Evolutionary conservation across 2,888 invertebrate genomes (phyloP), one percentile per base, ranked within the genome.

Genomic region (Deladenus siricidicola): DNA sequence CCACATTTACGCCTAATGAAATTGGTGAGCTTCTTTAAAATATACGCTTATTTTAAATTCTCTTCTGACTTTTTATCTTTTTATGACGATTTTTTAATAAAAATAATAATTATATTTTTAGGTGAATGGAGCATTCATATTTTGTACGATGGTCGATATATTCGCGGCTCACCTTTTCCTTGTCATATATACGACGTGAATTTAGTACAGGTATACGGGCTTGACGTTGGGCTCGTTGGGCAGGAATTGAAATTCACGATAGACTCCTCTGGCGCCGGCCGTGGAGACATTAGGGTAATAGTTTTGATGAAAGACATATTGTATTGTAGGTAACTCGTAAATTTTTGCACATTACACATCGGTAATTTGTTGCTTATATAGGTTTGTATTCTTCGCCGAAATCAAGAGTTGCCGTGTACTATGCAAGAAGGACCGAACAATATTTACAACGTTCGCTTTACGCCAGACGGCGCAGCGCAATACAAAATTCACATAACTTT

Each of bases 1-100:
- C 94, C 68, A 92, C 90, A 74, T 96, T 96, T 81, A 90, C 92
- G 79, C 96, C 96, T 0, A 89, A 91, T 73, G 94, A 96, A 83
- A 88, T 91, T 43, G 96, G 94, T 82, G 67, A 68, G 81, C 69
- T 44, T 50, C 4, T n/a, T n/a, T n/a, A n/a, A n/a, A n/a, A n/a
- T n/a, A n/a, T n/a, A n/a, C n/a, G n/a, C n/a, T n/a, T n/a, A n/a
- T n/a, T n/a, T n/a, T n/a, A n/a, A n/a, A n/a, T n/a, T n/a, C n/a
- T n/a, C n/a, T n/a, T n/a, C n/a, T n/a, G n/a, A n/a, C n/a, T n/a
- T n/a, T n/a, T n/a, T n/a, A 17, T 21, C 48, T 10, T 43, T 39
- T 1, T 42, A 34, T 60, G 14, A n/a, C 1, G 10, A 4, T 4
- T 4, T 28, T 21, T 44, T 26, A 24, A 19, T 4, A 48, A 1